phyloP scores from a whole-genome alignment of 2,888 invertebrate genomes.

The Campopleginae sp. region DNA sequence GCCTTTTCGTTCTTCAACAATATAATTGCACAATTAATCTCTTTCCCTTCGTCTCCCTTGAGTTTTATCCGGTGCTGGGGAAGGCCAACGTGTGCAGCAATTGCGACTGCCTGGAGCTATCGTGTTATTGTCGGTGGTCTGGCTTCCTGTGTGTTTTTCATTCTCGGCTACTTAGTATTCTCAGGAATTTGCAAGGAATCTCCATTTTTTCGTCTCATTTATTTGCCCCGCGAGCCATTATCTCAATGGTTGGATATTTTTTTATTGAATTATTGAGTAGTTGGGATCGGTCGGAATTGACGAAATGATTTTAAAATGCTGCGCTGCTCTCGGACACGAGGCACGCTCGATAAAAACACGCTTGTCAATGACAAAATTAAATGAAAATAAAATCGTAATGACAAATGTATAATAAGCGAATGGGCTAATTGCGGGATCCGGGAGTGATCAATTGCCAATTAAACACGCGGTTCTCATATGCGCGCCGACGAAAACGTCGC shows the following conservation, averaged over 20 bases:
- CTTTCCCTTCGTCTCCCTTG: slow-evolving; percentile 24
- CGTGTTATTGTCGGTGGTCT: slow-evolving; percentile 17
- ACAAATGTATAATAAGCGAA: background rate
- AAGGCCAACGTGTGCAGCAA: slow-evolving; percentile 47
- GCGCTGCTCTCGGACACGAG: background rate
- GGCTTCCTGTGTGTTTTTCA: background rate
- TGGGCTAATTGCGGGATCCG: background rate
- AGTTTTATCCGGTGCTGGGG: slow-evolving; percentile 29
- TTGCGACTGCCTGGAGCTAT: slow-evolving; percentile 26
- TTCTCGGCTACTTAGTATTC: background rate
- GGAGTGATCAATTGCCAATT: background rate
- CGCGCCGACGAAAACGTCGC: slow-evolving; percentile 18
- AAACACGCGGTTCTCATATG: too few species aligned
- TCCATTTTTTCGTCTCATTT: background rate
- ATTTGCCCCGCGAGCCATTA: background rate
- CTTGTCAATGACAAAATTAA: background rate
- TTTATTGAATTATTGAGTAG: background rate
- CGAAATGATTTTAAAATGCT: background rate
- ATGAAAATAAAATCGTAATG: background rate
- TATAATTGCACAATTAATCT: slow-evolving; percentile 8
- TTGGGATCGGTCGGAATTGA: background rate
- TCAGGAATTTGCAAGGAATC: background rate
- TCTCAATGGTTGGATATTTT: background rate
- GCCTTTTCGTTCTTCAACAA: background rate
- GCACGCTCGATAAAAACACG: background rate